Conservation (phyloP, 2,888 invertebrate genomes). For the Odontothrips loti region DNA sequence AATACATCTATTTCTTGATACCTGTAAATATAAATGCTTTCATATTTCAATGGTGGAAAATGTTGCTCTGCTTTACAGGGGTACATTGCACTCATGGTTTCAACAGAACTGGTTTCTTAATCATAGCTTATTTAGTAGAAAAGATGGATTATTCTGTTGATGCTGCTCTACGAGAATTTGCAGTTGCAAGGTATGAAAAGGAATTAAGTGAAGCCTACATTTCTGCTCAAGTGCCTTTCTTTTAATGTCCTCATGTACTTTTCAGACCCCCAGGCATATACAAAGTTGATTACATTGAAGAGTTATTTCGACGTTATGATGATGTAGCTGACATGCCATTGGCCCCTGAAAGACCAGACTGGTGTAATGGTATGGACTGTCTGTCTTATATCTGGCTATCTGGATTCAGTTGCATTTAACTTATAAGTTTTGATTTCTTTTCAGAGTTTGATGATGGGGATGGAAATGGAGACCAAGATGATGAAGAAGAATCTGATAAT, state of each 20-base stretch:
- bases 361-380: constrained; percentile 68
- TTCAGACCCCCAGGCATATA: constrained; percentile 91
- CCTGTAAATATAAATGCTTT: neutral
- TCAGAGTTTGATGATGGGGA: constrained; percentile 44
- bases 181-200: constrained; percentile 55
- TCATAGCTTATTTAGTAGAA: constrained; percentile 86
- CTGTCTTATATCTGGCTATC: neutral
- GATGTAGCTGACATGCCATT: constrained; percentile 63
- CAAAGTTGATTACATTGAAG: constrained; percentile 89
- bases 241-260: neutral
- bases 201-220: neutral
- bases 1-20: neutral
- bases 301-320: constrained; percentile 77
- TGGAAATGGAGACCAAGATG: constrained; percentile 42
- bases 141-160: constrained; percentile 77
- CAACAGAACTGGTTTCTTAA: constrained; percentile 94
- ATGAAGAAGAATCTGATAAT: constrained; percentile 31
- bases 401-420: constrained; percentile 16
- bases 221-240: neutral
- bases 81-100: constrained; percentile 98
- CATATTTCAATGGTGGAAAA: constrained; percentile 12
- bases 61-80: constrained; percentile 48
- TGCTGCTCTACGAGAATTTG: constrained; percentile 74
- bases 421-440: neutral
- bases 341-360: constrained; percentile 76